Evolutionary conservation across 2,888 invertebrate genomes (phyloP), one percentile per base, ranked within the genome.

Genomic region (Lamproptera curius): DNA sequence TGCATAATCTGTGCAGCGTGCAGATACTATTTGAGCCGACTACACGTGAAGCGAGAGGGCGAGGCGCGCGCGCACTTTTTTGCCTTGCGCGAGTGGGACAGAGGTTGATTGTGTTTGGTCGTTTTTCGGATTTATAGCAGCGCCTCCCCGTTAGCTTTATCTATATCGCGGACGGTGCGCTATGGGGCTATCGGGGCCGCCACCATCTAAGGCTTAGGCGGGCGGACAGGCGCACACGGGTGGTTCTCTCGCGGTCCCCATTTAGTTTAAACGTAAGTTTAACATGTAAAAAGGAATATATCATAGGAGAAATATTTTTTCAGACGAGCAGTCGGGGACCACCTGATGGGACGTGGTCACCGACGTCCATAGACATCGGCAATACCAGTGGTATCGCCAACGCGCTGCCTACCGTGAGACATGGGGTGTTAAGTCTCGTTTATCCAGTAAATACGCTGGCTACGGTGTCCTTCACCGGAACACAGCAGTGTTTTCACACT

Each of bases 121-220:
- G 59, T 67, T 72, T 73, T 69, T 71, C 63, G 70, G 62, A 78
- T 83, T 82, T 82, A 81, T 79, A 73, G 76, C 74, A 70, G 71
- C 68, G 71, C 78, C 82, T 80, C 77, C 76, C 78, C 75, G 79
- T 79, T 79, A 75, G 70, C 67, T 71, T 78, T 83, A 82, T 84
- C 84, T 81, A 70, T 72, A 82, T 80, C 78, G 60, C 35, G 63
- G 31, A 59, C 58, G 63, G 83, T 81, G 83, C 84, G 71, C 82
- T 85, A 82, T 85, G 83, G 79, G 69, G 75, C 75, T 82, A 83
- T 82, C 82, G 67, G 62, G 65, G 61, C 67, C 65, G 63, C 68
- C 80, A 82, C 81, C 82, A 78, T 73, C 66, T 61, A 55, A 58
- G 54, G 57, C 67, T 61, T 65, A 61, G 54, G 53, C 38, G 43